Evolutionary conservation across 2,888 invertebrate species (phyloP), one percentile per base, ranked within the genome.

Genomic region (Stenichneumon culpator): DNA sequence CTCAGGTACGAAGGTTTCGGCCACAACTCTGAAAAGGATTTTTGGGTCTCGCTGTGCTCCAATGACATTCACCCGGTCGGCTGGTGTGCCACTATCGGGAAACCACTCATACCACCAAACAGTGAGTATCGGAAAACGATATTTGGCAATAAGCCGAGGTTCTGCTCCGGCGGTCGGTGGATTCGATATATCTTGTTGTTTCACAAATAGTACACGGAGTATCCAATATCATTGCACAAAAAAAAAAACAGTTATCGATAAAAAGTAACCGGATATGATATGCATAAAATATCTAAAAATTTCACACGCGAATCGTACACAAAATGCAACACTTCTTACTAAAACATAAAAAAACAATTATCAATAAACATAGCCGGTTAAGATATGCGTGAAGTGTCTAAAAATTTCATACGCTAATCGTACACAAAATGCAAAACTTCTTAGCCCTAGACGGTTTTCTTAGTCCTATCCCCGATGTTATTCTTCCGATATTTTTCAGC

Each of bases 1-100:
- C 94, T 97, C 90, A 95, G 97, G 82, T 99, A 98, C 93, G 99
- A 99, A 95, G 99, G 99, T 6, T 99, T 98, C 93, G 98, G 98
- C 39, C 96, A 96, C 87, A 98, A 98, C 93, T 95, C 96, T 80
- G 96, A 97, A 36, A 97, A 98, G 94, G 99, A 99, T 94, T 99
- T 99, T 94, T 99, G 99, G 99, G 97, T 99, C 5, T 99, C 99
- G 91, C 95, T 99, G 72, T 98, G 99, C 94, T 97, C 98, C 84
- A 97, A 98, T 25, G 97, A 98, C 92, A 98, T 99, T n/a, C 98
- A 99, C 94, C 98, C 98, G 19, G 99, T 99, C 4, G 99, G 99
- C 6, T 99, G 99, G 99, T 99, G 99, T 94, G 99, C 99, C 3
- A 98, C 98, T 0, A 96, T 98, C 84, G 98, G 98, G 44, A 98